These are phyloP conservation scores for Hypomecis punctinalis DNA, from an alignment of 2,888 invertebrate genomes.

Conservation along the genomic window DNA sequence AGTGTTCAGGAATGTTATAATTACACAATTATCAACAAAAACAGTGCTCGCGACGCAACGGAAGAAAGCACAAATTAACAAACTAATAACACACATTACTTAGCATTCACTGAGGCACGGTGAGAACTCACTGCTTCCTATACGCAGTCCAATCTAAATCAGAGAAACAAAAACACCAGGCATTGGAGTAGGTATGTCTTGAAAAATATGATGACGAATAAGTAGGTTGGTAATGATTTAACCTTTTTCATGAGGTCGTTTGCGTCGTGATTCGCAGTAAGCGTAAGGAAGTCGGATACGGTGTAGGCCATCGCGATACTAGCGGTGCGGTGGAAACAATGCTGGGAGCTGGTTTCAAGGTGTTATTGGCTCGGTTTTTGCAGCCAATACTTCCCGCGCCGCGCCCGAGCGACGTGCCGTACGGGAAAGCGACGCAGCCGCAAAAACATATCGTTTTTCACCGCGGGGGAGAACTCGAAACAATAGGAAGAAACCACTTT, in stretches of 20 bases:
- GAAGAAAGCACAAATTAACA: constrained; percentile 50
- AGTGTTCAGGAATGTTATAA: constrained; percentile 54
- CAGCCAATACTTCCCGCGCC: constrained; percentile 54
- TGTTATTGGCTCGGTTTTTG: constrained; percentile 53
- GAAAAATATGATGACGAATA: neutral
- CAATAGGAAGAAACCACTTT: constrained; percentile 80
- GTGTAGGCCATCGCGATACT: constrained; percentile 35
- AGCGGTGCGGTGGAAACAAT: constrained; percentile 46
- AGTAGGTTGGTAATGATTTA: constrained; percentile 2
- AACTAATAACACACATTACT: constrained; percentile 20
- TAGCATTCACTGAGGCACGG: constrained; percentile 5
- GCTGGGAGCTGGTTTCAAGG: constrained; percentile 59
- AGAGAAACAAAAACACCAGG: neutral
- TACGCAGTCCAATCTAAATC: neutral
- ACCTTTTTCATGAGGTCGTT: constrained; percentile 28
- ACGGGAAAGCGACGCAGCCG: constrained; percentile 68
- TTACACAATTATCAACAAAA: constrained; percentile 36
- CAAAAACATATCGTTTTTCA: constrained; percentile 66
- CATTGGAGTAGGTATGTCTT: too few relatives aligned
- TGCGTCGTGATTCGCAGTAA: constrained; percentile 19
- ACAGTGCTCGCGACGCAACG: constrained; percentile 44
- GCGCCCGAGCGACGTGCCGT: constrained; percentile 34
- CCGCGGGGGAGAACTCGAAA: constrained; percentile 58
- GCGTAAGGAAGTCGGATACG: constrained; percentile 38
- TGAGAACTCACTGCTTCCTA: neutral